phyloP scores from a whole-genome alignment of 2,797 vertebrate species.

The Oryzias sinensis region DNA sequence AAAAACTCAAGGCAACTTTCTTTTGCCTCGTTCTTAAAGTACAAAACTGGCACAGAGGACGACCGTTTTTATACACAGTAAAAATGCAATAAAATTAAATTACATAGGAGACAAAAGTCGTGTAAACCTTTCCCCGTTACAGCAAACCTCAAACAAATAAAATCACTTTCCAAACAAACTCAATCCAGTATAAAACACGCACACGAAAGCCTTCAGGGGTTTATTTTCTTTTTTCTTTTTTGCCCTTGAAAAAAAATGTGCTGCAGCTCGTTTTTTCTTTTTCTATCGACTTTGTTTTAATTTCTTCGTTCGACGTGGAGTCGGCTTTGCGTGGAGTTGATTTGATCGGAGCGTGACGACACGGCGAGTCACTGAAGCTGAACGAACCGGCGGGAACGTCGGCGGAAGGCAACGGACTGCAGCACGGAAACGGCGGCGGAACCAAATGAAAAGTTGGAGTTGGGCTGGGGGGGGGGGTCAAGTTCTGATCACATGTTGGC shows the following conservation, averaged over 20 bases:
- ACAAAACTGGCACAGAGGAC: slow-evolving; percentile 99
- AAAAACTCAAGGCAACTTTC: slow-evolving; percentile 86
- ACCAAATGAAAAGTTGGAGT: slow-evolving; percentile 4
- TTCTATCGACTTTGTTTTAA: slow-evolving; percentile 19
- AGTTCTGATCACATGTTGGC: slow-evolving; percentile 46
- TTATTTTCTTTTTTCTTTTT: slow-evolving; percentile 45
- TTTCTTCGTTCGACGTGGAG: slow-evolving; percentile 31
- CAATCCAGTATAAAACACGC: slow-evolving; percentile 83
- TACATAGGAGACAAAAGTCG: slow-evolving; percentile 82
- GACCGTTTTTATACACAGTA: slow-evolving; percentile 95
- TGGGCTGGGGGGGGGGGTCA: slow-evolving; percentile 15
- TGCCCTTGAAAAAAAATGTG: slow-evolving; percentile 76
- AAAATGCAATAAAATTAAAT: slow-evolving; percentile 99
- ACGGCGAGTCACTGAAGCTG: slow-evolving; percentile 43
- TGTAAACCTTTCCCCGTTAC: slow-evolving; percentile 90
- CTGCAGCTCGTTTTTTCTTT: slow-evolving; percentile 78
- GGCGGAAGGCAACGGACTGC: slow-evolving; percentile 55
- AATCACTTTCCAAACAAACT: slow-evolving; percentile 88
- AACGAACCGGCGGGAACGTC: slow-evolving; percentile 59
- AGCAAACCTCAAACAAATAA: slow-evolving; percentile 91
- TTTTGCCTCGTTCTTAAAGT: slow-evolving; percentile 90
- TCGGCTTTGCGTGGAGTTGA: slow-evolving; percentile 68
- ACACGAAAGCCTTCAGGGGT: slow-evolving; percentile 54
- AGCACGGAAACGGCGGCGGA: slow-evolving; percentile 48
- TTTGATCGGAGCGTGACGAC: slow-evolving; percentile 23